These are phyloP conservation scores for Nettapus auritus DNA, from an alignment of 2,113 vertebrate species.

Conservation along the genomic window DNA sequence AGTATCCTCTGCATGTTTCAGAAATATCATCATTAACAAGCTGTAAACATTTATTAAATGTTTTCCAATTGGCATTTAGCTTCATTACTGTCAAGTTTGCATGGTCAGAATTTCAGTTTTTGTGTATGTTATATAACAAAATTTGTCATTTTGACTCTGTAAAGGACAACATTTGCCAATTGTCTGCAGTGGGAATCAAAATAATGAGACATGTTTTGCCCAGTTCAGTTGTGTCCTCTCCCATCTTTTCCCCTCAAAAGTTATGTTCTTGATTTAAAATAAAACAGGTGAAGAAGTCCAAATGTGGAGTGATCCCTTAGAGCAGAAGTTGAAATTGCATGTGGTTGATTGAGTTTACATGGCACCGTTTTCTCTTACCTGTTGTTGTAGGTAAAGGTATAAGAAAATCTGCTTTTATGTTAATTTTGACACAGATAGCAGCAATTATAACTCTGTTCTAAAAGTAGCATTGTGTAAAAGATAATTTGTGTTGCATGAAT, in stretches of 20 bases:
- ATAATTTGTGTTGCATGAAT: not conserved
- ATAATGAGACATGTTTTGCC: not conserved
- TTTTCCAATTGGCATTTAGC: not conserved
- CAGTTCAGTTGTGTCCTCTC: not conserved
- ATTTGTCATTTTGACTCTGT: not conserved
- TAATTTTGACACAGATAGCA: not conserved
- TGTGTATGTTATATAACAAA: not conserved
- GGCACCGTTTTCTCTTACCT: not conserved
- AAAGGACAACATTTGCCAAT: not conserved
- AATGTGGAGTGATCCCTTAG: not conserved
- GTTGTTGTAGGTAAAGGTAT: not conserved
- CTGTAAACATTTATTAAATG: not conserved
- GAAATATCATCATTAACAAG: not conserved
- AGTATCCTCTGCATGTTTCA: not conserved
- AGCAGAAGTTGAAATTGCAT: not conserved
- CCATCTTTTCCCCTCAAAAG: not conserved
- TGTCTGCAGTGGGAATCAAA: not conserved
- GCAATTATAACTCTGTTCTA: not conserved
- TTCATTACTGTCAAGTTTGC: not conserved
- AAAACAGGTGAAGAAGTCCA: not conserved
- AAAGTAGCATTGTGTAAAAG: not conserved
- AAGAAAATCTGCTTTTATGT: not conserved
- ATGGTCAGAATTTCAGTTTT: not conserved
- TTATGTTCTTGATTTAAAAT: not conserved
- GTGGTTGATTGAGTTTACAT: not conserved